Evolutionary conservation across 2,888 invertebrate genomes (phyloP).

Genomic region (Sarcophaga caerulescens): DNA sequence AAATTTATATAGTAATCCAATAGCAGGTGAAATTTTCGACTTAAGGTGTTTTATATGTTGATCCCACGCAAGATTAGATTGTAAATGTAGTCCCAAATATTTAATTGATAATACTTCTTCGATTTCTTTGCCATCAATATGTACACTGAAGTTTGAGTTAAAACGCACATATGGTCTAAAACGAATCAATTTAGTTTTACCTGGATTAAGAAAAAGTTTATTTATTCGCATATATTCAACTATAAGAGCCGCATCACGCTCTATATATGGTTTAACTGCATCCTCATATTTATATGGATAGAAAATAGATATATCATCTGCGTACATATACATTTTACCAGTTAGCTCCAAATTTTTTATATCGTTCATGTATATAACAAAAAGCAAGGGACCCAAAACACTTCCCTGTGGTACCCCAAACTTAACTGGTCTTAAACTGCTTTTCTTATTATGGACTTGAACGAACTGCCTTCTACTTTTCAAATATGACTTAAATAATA

Average conservation of each 20-base stretch:
- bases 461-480: no score
- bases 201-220: not conserved
- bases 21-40: not conserved
- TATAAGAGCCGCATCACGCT: conserved; percentile 9
- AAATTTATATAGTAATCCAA: not conserved
- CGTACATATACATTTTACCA: conserved; percentile 22
- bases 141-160: conserved; percentile 1
- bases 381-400: not conserved
- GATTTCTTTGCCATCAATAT: conserved; percentile 20
- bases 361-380: conserved; percentile 5
- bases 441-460: not conserved
- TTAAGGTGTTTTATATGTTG: conserved; percentile 9
- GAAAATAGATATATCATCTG: not conserved
- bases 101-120: not conserved
- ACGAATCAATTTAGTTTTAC: not conserved
- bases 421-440: not conserved
- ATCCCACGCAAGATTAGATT: conserved; percentile 5
- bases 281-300: not conserved
- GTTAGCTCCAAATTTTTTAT: not conserved
- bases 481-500: no score
- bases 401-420: not conserved
- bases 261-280: not conserved
- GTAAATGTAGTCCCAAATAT: conserved; percentile 19
- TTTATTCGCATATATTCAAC: not conserved
- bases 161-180: conserved; percentile 12